Evolutionary conservation across 2,113 vertebrate species (phyloP), one percentile per base, ranked within the genome.

Genomic region (Panthera leo): DNA sequence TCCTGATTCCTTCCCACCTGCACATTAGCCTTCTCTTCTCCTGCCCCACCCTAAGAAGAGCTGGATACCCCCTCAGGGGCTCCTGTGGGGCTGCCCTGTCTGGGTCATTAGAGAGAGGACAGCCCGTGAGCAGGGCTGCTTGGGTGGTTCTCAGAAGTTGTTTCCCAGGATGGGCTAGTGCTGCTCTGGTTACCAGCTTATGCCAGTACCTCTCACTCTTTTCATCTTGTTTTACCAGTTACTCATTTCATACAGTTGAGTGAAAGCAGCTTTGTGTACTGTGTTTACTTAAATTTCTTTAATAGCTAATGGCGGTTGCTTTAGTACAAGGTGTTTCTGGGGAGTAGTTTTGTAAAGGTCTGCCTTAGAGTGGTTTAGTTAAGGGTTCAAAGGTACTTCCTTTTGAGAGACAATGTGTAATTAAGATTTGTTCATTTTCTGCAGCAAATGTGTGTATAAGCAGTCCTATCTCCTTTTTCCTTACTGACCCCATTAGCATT

Each of bases 81-180:
- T 90, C 19, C 14, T 29, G 4, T 0, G 21, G 4, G 67, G 65
- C 29, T 31, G 15, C 5, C 48, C 13, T 0, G 8, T 13, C 8
- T 10, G 48, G 31, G 5, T 8, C n/a, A 4, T n/a, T 18, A n/a
- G 42, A 36, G 45, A 45, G 45, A 67, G 31, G 75, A 18, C 4
- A 14, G 27, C 34, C 13, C 58, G 15, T 19, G 23, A 48, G 31
- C 10, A 0, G 34, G 31, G 31, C 10, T n/a, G 31, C 10, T 36
- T 23, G 3, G 36, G 12, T n/a, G 10, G 36, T 70, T 58, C 23
- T 53, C 31, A 12, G 0, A 11, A 14, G 13, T 61, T 36, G 25
- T 58, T 63, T 36, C 5, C 3, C 4, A 0, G 11, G 4, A 31
- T 2, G 0, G 11, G 39, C 34, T 11, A 1, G 4, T 0, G 0